Evolutionary conservation across 2,888 invertebrate species (phyloP).

Genomic region (Drosophila anomelani): DNA sequence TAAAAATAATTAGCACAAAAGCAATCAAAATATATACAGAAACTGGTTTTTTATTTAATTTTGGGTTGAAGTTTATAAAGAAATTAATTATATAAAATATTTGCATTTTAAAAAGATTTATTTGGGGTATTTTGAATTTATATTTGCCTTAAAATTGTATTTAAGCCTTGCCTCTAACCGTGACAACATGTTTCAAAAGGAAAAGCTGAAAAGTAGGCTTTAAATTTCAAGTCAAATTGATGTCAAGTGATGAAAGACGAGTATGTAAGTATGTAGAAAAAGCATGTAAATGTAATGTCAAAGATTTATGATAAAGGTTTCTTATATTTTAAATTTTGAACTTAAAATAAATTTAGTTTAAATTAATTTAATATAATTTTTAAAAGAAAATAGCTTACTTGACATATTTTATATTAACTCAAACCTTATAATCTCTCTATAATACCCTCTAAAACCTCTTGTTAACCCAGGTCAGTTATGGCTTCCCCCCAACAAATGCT

Average conservation of each 20-base stretch:
- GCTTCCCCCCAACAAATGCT: neutral
- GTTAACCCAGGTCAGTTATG: constrained; percentile 9
- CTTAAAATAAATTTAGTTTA: neutral
- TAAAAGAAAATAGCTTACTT: too few species aligned
- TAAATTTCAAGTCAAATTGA: neutral
- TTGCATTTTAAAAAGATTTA: neutral
- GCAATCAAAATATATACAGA: constrained; percentile 36
- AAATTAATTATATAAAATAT: neutral
- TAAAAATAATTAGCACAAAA: constrained; percentile 61
- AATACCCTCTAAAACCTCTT: neutral
- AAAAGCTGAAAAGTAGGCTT: constrained; percentile 8
- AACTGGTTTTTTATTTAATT: neutral
- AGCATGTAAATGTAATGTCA: neutral
- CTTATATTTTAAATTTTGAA: neutral
- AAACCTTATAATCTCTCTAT: too few species aligned
- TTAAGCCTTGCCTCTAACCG: neutral
- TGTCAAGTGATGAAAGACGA: neutral
- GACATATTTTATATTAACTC: neutral
- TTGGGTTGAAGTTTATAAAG: rapidly evolving
- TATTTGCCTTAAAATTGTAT: neutral
- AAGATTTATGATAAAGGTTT: neutral
- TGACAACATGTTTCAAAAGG: neutral
- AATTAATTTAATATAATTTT: too few species aligned
- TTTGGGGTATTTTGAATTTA: neutral
- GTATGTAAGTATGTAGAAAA: neutral